A percentile compares a stretch with the other conserved stretches of the same genome.
Evolutionary conservation across 1,140 invertebrate species (phyloP).

Genomic region (Brachionus sp.): DNA sequence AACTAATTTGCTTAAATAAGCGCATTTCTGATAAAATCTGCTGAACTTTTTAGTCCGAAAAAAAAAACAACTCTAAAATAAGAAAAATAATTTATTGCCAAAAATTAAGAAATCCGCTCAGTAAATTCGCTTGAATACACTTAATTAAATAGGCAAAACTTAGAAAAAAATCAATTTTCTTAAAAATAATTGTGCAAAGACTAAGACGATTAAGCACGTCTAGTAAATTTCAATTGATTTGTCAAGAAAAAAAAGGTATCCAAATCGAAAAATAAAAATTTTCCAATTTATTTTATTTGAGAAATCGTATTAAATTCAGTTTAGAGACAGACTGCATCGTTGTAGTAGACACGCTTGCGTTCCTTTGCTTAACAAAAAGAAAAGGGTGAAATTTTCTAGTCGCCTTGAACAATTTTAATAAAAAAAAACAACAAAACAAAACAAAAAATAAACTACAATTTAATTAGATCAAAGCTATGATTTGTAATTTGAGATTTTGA

Average conservation of each 20-base stretch:
- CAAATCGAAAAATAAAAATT: neutral
- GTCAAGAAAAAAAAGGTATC: constrained; percentile 10
- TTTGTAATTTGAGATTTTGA: neutral
- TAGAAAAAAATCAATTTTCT: constrained; percentile 7
- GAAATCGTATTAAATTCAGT: constrained; percentile 9
- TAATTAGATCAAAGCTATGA: constrained; percentile 19
- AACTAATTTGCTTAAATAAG: neutral
- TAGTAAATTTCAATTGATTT: constrained; percentile 25
- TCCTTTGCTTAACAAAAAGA: neutral
- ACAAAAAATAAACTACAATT: neutral
- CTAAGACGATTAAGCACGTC: constrained; percentile 13
- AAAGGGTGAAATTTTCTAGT: neutral
- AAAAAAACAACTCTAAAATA: neutral
- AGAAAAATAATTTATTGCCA: neutral
- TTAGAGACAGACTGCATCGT: neutral
- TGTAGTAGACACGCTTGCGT: neutral
- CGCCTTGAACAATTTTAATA: neutral
- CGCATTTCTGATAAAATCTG: neutral
- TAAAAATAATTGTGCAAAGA: neutral
- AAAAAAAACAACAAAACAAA: neutral
- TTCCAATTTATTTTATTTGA: neutral
- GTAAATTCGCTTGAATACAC: neutral
- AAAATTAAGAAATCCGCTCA: constrained; percentile 4
- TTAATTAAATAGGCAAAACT: constrained; percentile 10
- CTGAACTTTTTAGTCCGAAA: neutral